Percentiles rank a stretch among this genome's conserved stretches.
Conservation (phyloP, 2,888 invertebrate genomes). For the Itoplectis maculator region DNA sequence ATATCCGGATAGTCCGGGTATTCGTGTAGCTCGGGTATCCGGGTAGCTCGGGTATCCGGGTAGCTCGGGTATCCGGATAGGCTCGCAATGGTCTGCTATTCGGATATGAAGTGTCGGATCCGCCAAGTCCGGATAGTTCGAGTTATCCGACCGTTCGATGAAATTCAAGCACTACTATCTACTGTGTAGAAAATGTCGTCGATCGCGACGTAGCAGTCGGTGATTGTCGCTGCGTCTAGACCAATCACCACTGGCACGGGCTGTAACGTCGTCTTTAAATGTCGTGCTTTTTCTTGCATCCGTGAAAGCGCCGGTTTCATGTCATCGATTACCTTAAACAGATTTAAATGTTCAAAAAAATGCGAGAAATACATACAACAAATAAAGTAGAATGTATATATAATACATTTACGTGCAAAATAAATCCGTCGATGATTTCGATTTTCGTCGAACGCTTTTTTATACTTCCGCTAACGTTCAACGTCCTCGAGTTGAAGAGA, state of each 20-base stretch:
- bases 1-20: too few species aligned
- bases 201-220: slow-evolving; percentile 6
- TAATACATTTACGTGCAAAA: slow-evolving; percentile 28
- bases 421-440: slow-evolving; percentile 28
- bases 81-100: too few species aligned
- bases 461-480: slow-evolving; percentile 3
- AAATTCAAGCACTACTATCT: too few species aligned
- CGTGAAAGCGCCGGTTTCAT: background rate
- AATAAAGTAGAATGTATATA: background rate
- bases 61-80: too few species aligned
- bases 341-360: background rate
- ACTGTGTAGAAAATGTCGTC: slow-evolving; percentile 24
- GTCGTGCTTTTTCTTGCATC: background rate
- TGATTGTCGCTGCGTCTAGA: background rate
- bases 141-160: too few species aligned
- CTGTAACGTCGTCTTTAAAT: slow-evolving; percentile 16
- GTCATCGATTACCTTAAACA: slow-evolving; percentile 15
- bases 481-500: background rate
- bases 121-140: too few species aligned
- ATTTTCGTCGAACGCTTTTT: slow-evolving; percentile 19
- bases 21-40: too few species aligned
- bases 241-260: slow-evolving; percentile 14
- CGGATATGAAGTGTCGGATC: too few species aligned
- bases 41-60: too few species aligned
- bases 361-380: background rate